These are phyloP conservation scores for Ephestia elutella DNA, from an alignment of 1,140 invertebrate species.

Conservation along the genomic window DNA sequence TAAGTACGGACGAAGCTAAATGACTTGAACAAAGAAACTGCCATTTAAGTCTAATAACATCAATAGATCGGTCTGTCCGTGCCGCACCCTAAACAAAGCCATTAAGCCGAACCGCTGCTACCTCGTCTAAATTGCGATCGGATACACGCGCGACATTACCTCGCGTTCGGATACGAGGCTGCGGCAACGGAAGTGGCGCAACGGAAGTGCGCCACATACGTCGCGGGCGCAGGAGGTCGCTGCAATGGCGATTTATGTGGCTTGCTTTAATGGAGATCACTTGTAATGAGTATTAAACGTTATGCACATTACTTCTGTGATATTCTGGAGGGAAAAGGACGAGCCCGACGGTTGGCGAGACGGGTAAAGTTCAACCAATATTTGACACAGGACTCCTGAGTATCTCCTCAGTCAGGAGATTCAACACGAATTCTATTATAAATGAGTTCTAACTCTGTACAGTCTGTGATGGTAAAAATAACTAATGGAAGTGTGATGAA, in stretches of 20 bases:
- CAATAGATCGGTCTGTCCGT: neutral
- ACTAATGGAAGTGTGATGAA: too few species aligned
- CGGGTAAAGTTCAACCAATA: too few species aligned
- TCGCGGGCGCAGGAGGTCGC: neutral
- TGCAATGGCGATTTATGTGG: neutral
- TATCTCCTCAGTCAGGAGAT: too few species aligned
- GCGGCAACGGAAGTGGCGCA: neutral
- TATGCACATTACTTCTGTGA: too few species aligned
- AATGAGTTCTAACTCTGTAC: too few species aligned
- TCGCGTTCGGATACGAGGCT: neutral
- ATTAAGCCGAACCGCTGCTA: neutral
- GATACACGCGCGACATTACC: neutral
- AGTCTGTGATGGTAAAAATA: too few species aligned
- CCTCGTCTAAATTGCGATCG: neutral
- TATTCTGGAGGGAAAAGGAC: too few species aligned
- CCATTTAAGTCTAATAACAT: neutral
- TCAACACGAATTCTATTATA: too few species aligned
- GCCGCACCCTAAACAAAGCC: neutral
- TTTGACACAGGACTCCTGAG: too few species aligned
- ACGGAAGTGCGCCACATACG: slow-evolving; percentile 2
- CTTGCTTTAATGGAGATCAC: neutral
- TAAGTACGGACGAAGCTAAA: too few species aligned
- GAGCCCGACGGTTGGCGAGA: too few species aligned
- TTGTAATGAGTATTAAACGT: neutral
- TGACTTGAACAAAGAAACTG: too few species aligned